Conservation (phyloP, 53 echinoderm and acorn worm species). For the Actinopyga echinites region DNA sequence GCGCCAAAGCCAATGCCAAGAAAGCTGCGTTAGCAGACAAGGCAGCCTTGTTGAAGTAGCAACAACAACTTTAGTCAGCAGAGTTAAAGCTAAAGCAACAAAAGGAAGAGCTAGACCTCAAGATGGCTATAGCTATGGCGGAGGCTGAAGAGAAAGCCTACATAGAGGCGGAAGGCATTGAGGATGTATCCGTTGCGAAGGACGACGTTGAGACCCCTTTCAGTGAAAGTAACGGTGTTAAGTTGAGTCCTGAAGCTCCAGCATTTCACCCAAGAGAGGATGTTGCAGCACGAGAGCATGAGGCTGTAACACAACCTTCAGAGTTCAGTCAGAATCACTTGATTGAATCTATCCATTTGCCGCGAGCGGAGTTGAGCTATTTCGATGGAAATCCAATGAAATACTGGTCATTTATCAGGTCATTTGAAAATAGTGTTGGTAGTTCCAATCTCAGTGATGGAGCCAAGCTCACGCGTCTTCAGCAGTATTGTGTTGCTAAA, state of each 20-base stretch:
- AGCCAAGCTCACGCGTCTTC: conserved; percentile 55
- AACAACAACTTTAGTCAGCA: background rate
- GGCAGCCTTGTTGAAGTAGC: conserved; percentile 18
- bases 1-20: background rate
- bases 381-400: conserved; percentile 56
- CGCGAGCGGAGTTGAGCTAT: background rate
- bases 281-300: background rate
- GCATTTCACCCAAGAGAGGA: background rate
- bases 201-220: background rate
- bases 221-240: too few relatives aligned
- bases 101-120: conserved; percentile 16
- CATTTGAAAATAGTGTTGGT: conserved; percentile 64
- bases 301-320: background rate
- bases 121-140: conserved; percentile 25
- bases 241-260: background rate
- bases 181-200: background rate
- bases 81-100: conserved; percentile 32
- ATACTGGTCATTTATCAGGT: conserved; percentile 44
- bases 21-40: conserved; percentile 11
- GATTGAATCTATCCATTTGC: conserved; percentile 27
- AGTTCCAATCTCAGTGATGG: conserved; percentile 26
- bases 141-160: conserved; percentile 36
- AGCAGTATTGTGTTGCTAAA: conserved; percentile 55
- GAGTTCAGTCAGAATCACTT: conserved; percentile 13
- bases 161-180: background rate